phyloP scores from a whole-genome alignment of 2,797 vertebrate species.

The Enteromius fasciolatus region DNA sequence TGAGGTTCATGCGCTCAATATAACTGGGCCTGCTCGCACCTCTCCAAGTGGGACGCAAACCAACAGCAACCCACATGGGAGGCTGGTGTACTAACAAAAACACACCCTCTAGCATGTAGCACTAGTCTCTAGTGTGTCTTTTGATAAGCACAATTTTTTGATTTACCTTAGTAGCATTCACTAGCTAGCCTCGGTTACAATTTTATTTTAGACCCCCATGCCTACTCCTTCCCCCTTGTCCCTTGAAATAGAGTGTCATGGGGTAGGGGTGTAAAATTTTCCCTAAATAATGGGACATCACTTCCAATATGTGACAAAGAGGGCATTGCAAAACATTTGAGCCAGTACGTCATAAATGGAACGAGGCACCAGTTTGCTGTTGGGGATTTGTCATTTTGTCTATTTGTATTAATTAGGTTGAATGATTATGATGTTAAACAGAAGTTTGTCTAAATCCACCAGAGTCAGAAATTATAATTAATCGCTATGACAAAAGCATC shows the following conservation, averaged over 20 bases:
- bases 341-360: no score
- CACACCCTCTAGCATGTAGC: neutral
- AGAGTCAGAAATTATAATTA: neutral
- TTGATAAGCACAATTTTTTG: no score
- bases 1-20: neutral
- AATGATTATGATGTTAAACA: neutral
- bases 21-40: neutral
- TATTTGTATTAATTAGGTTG: neutral
- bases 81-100: neutral
- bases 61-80: neutral
- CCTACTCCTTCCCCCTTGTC: no score
- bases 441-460: neutral
- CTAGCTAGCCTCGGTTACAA: no score
- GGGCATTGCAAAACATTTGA: no score
- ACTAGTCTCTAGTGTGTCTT: neutral
- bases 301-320: no score
- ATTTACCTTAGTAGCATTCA: neutral
- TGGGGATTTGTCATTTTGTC: no score
- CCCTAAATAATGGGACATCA: no score
- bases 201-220: no score
- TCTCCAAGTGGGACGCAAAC: neutral
- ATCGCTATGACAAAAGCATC: neutral
- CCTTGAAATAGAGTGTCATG: no score
- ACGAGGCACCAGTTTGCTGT: no score
- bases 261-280: no score